Conservation (phyloP, 2,797 vertebrate genomes). For the Loriculus beryllinus region DNA sequence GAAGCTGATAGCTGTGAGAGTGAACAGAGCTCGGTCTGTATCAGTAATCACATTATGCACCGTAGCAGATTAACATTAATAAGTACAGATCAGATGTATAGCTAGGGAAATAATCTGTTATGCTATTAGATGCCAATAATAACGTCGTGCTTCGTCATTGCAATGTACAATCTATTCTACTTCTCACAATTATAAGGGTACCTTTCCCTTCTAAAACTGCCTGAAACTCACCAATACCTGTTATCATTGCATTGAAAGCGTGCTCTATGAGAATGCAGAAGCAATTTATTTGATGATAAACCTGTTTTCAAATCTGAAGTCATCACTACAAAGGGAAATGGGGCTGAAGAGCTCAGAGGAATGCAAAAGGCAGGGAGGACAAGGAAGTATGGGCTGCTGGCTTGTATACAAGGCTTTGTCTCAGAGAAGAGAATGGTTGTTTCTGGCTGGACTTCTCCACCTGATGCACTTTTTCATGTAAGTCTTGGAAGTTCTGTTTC, state of each 20-base stretch:
- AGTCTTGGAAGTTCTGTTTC: not conserved
- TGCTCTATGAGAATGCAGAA: not conserved
- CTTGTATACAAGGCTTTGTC: not conserved
- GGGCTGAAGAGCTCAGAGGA: not conserved
- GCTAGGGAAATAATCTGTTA: conserved; percentile 1
- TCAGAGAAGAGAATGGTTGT: not conserved
- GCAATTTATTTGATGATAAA: not conserved
- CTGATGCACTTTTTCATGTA: not conserved
- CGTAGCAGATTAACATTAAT: not conserved
- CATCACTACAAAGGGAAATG: not conserved
- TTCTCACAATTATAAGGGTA: not conserved
- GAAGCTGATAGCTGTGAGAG: not conserved
- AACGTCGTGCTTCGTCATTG: not conserved
- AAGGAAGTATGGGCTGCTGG: not conserved
- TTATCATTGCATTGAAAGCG: not conserved
- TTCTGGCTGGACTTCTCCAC: not conserved
- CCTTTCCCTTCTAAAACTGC: not conserved
- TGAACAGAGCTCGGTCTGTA: not conserved
- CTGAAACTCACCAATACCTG: not conserved
- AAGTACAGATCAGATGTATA: not conserved
- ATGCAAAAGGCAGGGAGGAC: not conserved
- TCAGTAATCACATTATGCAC: not conserved
- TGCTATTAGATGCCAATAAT: not conserved
- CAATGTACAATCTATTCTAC: not conserved
- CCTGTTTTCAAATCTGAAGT: not conserved